These are phyloP conservation scores for Parnassius orleans DNA, from an alignment of 2,888 invertebrate species.

Conservation along the genomic window DNA sequence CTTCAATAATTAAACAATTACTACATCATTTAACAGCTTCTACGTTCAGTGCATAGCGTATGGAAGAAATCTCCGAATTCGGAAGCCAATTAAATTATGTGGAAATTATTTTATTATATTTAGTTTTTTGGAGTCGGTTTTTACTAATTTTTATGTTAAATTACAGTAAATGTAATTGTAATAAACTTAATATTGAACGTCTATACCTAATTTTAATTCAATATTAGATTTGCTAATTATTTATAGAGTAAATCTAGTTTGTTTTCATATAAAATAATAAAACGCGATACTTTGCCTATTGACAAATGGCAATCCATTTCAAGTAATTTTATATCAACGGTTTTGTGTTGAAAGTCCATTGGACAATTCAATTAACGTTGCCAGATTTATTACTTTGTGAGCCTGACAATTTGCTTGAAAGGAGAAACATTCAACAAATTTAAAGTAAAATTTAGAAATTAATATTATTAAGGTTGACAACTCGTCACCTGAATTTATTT, in stretches of 20 bases:
- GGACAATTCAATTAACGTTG: slow-evolving; percentile 22
- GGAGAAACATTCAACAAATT: slow-evolving; percentile 15
- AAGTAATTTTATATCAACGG: slow-evolving; percentile 22
- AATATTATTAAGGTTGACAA: slow-evolving; percentile 10
- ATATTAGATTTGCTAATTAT: no score
- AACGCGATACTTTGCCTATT: slow-evolving; percentile 12
- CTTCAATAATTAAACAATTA: no score
- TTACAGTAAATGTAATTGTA: no score
- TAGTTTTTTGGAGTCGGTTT: no score
- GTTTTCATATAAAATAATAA: slow-evolving; percentile 5
- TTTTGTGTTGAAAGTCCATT: slow-evolving; percentile 25
- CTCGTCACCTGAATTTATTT: slow-evolving; percentile 1
- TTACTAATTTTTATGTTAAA: no score
- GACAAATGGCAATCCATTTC: slow-evolving; percentile 16
- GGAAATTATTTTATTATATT: no score
- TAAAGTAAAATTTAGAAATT: slow-evolving; percentile 13
- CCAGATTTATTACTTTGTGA: slow-evolving; percentile 18
- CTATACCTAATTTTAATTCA: no score
- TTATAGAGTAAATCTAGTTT: slow-evolving; percentile 3
- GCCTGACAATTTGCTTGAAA: slow-evolving; percentile 9
- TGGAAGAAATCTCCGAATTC: no score
- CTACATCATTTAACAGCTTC: no score
- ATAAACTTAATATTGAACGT: no score
- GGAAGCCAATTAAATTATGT: no score
- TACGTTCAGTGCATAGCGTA: no score